Conservation (phyloP, 2,888 invertebrate genomes). For the Spodoptera littoralis region DNA sequence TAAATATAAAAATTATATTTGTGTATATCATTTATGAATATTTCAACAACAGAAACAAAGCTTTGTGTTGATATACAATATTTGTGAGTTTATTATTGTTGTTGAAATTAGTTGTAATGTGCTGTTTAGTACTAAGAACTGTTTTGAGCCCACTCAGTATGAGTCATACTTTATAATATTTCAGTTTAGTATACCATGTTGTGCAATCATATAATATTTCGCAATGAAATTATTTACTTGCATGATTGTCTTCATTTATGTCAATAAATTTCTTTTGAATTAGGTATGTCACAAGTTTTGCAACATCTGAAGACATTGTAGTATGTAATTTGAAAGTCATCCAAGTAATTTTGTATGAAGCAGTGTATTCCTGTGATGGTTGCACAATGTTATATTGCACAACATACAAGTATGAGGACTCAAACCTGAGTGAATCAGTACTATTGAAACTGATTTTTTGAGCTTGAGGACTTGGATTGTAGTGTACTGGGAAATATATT, state of each 20-base stretch:
- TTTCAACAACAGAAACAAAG: too few species aligned
- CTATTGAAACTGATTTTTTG: slow-evolving; percentile 6
- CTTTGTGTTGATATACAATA: too few species aligned
- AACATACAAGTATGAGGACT: slow-evolving; percentile 27
- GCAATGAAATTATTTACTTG: not conserved
- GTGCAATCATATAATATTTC: slow-evolving; percentile 18
- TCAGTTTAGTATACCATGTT: slow-evolving; percentile 12
- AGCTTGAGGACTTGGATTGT: slow-evolving; percentile 4
- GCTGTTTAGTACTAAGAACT: slow-evolving; percentile 3
- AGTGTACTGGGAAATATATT: not conserved
- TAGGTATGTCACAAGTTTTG: too few species aligned
- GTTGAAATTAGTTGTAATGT: slow-evolving; percentile 4
- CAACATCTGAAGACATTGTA: not conserved
- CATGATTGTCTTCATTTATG: too few species aligned
- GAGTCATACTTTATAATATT: slow-evolving; percentile 23
- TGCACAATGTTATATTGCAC: slow-evolving; percentile 4
- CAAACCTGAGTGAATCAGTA: slow-evolving; percentile 6
- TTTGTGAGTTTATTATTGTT: slow-evolving; percentile 4
- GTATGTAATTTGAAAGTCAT: too few species aligned
- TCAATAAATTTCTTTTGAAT: too few species aligned
- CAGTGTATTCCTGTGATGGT: not conserved
- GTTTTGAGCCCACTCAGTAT: slow-evolving; percentile 14
- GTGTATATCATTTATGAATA: too few species aligned
- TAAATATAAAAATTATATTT: too few species aligned
- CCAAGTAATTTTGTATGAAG: too few species aligned